A percentile compares a stretch with the other conserved stretches of the same genome.
phyloP scores from a whole-genome alignment of 2,797 vertebrate species.

The Tokudaia muenninki region DNA sequence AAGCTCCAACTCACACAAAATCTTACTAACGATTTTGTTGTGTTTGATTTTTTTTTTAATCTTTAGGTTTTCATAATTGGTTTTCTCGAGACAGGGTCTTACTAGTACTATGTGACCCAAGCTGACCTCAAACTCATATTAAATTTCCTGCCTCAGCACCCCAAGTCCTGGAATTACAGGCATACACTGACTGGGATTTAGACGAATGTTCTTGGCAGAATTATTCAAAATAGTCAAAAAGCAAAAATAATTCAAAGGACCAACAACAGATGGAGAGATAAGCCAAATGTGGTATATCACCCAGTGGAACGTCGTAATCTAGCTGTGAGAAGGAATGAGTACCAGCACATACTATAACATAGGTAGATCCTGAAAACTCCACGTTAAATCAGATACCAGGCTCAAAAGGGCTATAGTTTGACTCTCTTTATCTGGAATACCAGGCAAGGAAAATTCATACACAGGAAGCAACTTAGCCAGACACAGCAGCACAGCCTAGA shows the following conservation, averaged over 20 bases:
- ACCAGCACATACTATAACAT: not conserved
- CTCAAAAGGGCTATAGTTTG: not conserved
- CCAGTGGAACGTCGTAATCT: conserved; percentile 4
- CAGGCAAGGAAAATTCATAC: not conserved
- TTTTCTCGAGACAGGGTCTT: not conserved
- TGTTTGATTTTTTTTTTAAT: not conserved
- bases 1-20: not conserved
- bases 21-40: not conserved
- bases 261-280: not conserved
- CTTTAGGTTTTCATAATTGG: not conserved
- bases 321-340: not conserved
- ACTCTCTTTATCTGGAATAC: not conserved
- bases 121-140: not conserved
- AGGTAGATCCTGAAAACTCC: not conserved
- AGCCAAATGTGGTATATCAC: not conserved
- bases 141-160: not conserved
- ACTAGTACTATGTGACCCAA: not conserved
- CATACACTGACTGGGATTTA: not conserved
- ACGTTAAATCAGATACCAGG: not conserved
- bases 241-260: not conserved
- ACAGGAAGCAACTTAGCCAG: not conserved
- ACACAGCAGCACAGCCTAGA: not conserved
- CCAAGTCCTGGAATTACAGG: not conserved
- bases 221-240: conserved; percentile 17
- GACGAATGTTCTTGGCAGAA: not conserved